Conservation (phyloP, 2,888 invertebrate species). For the Parnassius orleans region DNA sequence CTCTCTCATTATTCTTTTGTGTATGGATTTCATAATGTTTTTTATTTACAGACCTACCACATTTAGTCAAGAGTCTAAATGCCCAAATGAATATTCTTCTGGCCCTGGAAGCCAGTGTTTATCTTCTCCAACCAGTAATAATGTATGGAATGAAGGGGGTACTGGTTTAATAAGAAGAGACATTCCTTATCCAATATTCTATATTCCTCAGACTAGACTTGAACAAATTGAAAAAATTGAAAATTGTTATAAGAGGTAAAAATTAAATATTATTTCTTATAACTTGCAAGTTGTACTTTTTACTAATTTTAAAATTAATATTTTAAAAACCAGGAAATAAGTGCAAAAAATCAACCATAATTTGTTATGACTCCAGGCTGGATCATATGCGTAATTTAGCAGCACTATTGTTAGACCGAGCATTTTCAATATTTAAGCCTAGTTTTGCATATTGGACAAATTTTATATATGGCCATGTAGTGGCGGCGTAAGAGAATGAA, state of each 20-base stretch:
- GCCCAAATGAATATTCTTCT: slow-evolving; percentile 89
- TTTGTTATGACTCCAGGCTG: no score
- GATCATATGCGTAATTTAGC: no score
- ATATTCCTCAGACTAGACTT: slow-evolving; percentile 75
- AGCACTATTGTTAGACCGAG: no score
- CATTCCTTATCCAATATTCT: slow-evolving; percentile 94
- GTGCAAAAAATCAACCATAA: no score
- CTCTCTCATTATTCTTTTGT: no score
- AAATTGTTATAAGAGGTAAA: slow-evolving; percentile 79
- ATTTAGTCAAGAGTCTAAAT: slow-evolving; percentile 85
- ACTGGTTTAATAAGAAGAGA: slow-evolving; percentile 88
- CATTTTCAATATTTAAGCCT: no score
- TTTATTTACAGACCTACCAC: slow-evolving; percentile 50
- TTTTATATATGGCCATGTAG: no score
- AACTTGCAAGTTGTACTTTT: no score
- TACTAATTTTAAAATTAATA: no score
- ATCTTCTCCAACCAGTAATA: slow-evolving; percentile 69
- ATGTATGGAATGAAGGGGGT: slow-evolving; percentile 92
- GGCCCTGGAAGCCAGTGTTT: slow-evolving; percentile 69
- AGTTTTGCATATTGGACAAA: no score
- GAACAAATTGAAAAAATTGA: slow-evolving; percentile 82
- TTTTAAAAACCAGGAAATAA: no score
- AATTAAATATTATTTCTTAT: background rate
- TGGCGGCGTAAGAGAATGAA: no score
- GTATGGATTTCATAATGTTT: background rate